These are phyloP conservation scores for Listronotus oregonensis DNA, from an alignment of 1,140 invertebrate genomes.

Conservation along the genomic window DNA sequence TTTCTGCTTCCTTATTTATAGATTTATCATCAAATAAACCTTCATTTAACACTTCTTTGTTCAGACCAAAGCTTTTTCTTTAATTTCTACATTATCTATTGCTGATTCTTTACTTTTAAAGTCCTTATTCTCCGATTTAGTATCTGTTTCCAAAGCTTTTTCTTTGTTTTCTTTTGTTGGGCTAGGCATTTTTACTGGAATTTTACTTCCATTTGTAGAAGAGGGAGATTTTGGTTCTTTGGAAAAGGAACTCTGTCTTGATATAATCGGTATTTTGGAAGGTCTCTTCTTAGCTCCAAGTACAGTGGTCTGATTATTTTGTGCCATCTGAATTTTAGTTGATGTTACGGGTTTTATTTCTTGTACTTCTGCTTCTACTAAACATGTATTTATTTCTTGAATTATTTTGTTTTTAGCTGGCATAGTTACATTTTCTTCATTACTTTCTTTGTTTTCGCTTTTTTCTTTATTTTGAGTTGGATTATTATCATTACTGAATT, in stretches of 20 bases:
- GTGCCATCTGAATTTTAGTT: slow-evolving; percentile 50
- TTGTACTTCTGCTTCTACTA: slow-evolving; percentile 3
- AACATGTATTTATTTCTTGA: not conserved
- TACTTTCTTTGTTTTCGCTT: not conserved
- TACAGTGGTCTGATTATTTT: slow-evolving; percentile 45
- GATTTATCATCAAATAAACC: no score
- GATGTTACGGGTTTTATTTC: slow-evolving; percentile 35
- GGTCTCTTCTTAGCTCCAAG: slow-evolving; percentile 36
- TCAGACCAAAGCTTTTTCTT: no score
- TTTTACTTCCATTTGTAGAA: slow-evolving; percentile 44
- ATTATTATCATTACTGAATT: not conserved
- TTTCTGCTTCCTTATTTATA: no score
- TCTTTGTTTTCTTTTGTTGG: slow-evolving; percentile 24
- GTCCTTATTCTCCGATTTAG: not conserved
- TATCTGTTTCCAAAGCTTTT: not conserved
- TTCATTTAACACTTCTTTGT: no score
- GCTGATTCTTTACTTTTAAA: not conserved
- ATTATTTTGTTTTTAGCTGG: slow-evolving; percentile 3
- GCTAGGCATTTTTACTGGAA: slow-evolving; percentile 43
- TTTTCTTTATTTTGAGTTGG: not conserved
- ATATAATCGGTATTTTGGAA: slow-evolving; percentile 51
- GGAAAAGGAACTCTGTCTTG: slow-evolving; percentile 44
- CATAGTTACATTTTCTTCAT: not conserved
- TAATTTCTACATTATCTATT: slow-evolving; percentile 5
- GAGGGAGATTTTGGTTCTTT: slow-evolving; percentile 41